Conservation (phyloP, 2,797 vertebrate genomes). For the Alectoris magna region DNA sequence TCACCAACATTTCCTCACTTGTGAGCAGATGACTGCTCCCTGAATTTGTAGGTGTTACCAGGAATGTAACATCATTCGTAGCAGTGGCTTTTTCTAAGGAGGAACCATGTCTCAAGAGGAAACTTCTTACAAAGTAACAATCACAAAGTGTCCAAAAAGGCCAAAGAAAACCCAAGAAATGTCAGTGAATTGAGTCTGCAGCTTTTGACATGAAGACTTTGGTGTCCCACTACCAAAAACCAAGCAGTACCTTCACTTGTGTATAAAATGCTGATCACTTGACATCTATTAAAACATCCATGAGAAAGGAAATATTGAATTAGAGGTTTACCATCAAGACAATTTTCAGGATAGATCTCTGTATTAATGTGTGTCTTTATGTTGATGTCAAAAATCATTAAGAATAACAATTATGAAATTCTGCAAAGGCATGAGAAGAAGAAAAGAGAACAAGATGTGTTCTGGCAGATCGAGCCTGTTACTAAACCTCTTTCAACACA, state of each 20-base stretch:
- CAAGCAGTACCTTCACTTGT: neutral
- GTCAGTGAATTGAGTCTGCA: neutral
- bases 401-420: neutral
- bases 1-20: rapidly evolving
- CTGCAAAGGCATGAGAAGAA: neutral
- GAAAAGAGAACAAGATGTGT: rapidly evolving
- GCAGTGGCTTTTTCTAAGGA: neutral
- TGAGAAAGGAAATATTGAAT: neutral
- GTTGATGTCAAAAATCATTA: neutral
- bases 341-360: neutral
- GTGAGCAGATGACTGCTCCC: neutral
- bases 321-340: neutral
- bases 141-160: neutral
- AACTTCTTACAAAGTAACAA: neutral
- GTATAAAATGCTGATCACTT: neutral
- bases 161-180: neutral
- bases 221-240: neutral
- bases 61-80: rapidly evolving
- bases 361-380: neutral
- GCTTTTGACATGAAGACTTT: neutral
- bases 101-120: neutral
- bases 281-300: neutral
- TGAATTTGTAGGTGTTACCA: neutral
- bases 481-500: neutral
- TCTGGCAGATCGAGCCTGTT: neutral